Evolutionary conservation across 2,113 vertebrate species (phyloP).

Genomic region (Hiodon tergisus): DNA sequence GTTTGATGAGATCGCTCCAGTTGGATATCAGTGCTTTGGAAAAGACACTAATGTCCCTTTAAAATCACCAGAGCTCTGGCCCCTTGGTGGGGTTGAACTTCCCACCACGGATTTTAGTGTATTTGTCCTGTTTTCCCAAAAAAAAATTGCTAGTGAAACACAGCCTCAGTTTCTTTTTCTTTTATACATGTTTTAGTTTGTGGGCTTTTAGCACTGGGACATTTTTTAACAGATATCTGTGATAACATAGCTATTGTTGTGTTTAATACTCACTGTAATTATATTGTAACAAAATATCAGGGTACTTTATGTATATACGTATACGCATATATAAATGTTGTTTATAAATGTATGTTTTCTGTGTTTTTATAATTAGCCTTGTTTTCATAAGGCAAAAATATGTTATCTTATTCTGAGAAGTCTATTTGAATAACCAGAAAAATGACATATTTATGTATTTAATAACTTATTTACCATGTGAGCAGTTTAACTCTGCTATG

Average conservation of each 20-base stretch:
- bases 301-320: constrained; percentile 19
- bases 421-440: neutral
- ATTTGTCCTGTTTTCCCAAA: neutral
- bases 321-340: no score
- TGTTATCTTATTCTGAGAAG: neutral
- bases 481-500: constrained; percentile 8
- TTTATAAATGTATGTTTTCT: neutral
- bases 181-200: no score
- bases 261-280: neutral
- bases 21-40: no score
- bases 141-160: neutral
- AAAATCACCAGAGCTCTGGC: no score
- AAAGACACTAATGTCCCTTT: no score
- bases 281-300: constrained; percentile 18
- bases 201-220: neutral
- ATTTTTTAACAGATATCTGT: neutral
- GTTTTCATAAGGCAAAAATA: neutral
- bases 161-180: neutral
- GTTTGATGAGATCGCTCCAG: no score
- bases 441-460: constrained; percentile 7
- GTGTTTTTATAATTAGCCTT: neutral
- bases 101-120: no score
- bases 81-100: no score
- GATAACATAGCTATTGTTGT: neutral
- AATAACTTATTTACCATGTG: constrained; percentile 15